Evolutionary conservation across 2,888 invertebrate species (phyloP).

Genomic region (Odiellus spinosus): DNA sequence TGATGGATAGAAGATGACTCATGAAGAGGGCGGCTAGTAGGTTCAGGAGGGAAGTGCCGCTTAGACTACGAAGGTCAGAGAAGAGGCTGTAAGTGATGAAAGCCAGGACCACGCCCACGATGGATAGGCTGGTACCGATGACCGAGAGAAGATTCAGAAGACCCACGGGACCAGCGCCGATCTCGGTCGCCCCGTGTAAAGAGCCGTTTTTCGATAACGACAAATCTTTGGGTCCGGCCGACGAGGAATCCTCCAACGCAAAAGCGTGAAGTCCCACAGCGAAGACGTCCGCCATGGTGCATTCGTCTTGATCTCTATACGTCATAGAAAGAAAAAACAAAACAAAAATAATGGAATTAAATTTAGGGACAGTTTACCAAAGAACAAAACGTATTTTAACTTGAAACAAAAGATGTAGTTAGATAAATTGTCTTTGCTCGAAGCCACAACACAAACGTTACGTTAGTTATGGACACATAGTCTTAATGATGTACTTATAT

Average conservation of each 20-base stretch:
- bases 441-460: too few relatives aligned
- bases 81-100: constrained; percentile 53
- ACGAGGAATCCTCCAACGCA: not conserved
- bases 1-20: constrained; percentile 47
- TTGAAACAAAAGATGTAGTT: too few relatives aligned
- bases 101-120: constrained; percentile 49
- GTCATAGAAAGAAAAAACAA: too few relatives aligned
- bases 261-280: constrained; percentile 3
- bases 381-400: too few relatives aligned
- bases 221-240: not conserved
- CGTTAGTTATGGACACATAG: too few relatives aligned
- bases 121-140: constrained; percentile 45
- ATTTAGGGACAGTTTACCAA: too few relatives aligned
- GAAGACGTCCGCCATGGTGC: constrained; percentile 6
- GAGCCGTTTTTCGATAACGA: not conserved
- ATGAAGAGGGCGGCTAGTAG: constrained; percentile 48
- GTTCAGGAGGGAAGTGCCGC: constrained; percentile 49
- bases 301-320: too few relatives aligned
- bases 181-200: not conserved
- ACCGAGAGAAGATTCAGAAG: constrained; percentile 46
- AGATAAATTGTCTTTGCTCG: too few relatives aligned
- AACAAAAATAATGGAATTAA: too few relatives aligned
- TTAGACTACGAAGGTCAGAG: constrained; percentile 46
- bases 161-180: constrained; percentile 31
- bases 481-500: too few relatives aligned